These are phyloP conservation scores for Piaya cayana DNA, from an alignment of 2,113 vertebrate genomes.

Conservation along the genomic window DNA sequence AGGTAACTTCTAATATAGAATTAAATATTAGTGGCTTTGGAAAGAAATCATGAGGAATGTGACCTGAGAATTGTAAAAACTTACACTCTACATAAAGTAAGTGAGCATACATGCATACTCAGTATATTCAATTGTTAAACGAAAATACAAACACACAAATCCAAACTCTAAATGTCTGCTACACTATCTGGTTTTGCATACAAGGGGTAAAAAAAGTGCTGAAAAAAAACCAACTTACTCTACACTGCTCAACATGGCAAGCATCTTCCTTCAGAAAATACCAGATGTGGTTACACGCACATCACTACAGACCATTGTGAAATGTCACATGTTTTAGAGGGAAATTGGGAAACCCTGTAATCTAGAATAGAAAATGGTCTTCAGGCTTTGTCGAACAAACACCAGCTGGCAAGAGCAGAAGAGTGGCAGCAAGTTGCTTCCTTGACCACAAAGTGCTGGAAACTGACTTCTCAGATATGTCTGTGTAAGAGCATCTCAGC, in stretches of 20 bases:
- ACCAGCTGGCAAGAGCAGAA: neutral
- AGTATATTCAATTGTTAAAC: neutral
- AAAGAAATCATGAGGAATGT: neutral
- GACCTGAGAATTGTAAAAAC: neutral
- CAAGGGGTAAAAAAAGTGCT: neutral
- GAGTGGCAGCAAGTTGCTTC: neutral
- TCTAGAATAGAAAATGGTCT: neutral
- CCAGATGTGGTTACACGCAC: neutral
- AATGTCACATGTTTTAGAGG: neutral
- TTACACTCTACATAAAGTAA: neutral
- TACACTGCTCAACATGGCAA: neutral
- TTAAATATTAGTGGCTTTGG: neutral
- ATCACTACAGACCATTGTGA: neutral
- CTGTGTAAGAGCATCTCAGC: neutral
- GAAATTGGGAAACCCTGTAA: neutral
- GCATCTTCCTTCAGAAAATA: neutral
- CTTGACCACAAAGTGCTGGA: neutral
- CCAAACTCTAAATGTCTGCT: neutral
- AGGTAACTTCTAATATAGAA: conserved; percentile 79
- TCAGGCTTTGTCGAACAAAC: neutral
- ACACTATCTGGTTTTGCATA: neutral
- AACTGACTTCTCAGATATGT: neutral
- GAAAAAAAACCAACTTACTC: neutral
- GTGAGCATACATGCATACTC: neutral
- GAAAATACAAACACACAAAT: neutral